Evolutionary conservation across 2,113 vertebrate genomes (phyloP).

Genomic region (Nipponia nippon): DNA sequence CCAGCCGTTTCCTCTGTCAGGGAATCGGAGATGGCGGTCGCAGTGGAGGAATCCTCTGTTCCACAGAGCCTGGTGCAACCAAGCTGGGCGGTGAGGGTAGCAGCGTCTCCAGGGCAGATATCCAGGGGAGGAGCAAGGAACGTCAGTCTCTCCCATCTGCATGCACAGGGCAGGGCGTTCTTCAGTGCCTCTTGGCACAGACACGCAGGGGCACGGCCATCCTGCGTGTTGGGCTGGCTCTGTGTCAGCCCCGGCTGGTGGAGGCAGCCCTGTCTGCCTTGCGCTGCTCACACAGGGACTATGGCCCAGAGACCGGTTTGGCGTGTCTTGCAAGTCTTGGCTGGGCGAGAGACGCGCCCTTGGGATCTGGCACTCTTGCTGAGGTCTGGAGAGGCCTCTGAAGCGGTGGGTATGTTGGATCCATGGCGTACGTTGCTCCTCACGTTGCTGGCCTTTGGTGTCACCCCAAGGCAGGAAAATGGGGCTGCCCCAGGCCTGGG

Average conservation of each 20-base stretch:
- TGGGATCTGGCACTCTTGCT: background rate
- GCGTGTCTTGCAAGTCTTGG: background rate
- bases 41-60: background rate
- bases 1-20: background rate
- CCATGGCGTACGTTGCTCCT: background rate
- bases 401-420: background rate
- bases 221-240: background rate
- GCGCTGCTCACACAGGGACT: background rate
- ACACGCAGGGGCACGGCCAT: fast-evolving
- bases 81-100: background rate
- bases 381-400: background rate
- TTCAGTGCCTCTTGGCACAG: background rate
- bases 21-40: background rate
- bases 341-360: background rate
- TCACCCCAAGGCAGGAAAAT: background rate
- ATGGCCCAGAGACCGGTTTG: background rate
- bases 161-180: fast-evolving
- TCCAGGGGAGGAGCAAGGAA: background rate
- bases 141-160: background rate
- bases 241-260: background rate
- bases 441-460: fast-evolving
- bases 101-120: background rate
- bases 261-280: background rate
- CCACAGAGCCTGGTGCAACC: background rate
- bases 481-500: background rate